Evolutionary conservation across 1,140 invertebrate species (phyloP).

Genomic region (Pissodes strobi): DNA sequence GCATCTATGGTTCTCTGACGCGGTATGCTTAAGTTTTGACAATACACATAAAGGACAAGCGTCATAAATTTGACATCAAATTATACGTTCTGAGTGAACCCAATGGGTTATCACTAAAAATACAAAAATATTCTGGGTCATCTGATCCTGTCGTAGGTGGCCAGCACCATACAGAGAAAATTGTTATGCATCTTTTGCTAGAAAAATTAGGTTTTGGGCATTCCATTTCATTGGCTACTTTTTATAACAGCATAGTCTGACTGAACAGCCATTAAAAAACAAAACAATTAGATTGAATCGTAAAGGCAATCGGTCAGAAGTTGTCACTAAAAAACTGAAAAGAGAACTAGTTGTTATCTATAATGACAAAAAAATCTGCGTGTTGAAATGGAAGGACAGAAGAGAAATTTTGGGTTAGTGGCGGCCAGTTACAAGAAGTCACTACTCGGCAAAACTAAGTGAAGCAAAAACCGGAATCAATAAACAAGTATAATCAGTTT

Average conservation of each 20-base stretch:
- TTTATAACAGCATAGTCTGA: slow-evolving; percentile 32
- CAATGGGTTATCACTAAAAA: slow-evolving; percentile 31
- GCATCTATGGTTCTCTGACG: too few relatives aligned
- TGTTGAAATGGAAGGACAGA: too few relatives aligned
- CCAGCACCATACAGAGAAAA: slow-evolving; percentile 17
- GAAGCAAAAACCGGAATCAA: too few relatives aligned
- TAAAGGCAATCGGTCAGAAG: slow-evolving; percentile 37
- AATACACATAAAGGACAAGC: slow-evolving; percentile 35
- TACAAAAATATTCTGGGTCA: slow-evolving; percentile 37
- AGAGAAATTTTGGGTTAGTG: too few relatives aligned
- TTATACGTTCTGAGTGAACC: slow-evolving; percentile 38
- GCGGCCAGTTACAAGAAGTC: too few relatives aligned
- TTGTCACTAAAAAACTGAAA: slow-evolving; percentile 18
- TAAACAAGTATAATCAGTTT: too few relatives aligned
- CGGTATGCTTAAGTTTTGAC: too few relatives aligned
- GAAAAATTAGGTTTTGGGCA: slow-evolving; percentile 28
- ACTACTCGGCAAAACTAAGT: too few relatives aligned
- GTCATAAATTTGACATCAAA: slow-evolving; percentile 38
- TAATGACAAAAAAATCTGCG: too few relatives aligned
- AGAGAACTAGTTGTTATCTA: slow-evolving; percentile 17
- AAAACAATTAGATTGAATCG: slow-evolving; percentile 34
- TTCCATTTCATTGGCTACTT: slow-evolving; percentile 39
- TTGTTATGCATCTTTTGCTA: slow-evolving; percentile 20
- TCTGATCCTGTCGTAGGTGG: not conserved
- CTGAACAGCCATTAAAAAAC: slow-evolving; percentile 23